Base-by-base conservation (phyloP, 2,888 invertebrate genomes). In the Drosophila silvestris region DNA sequence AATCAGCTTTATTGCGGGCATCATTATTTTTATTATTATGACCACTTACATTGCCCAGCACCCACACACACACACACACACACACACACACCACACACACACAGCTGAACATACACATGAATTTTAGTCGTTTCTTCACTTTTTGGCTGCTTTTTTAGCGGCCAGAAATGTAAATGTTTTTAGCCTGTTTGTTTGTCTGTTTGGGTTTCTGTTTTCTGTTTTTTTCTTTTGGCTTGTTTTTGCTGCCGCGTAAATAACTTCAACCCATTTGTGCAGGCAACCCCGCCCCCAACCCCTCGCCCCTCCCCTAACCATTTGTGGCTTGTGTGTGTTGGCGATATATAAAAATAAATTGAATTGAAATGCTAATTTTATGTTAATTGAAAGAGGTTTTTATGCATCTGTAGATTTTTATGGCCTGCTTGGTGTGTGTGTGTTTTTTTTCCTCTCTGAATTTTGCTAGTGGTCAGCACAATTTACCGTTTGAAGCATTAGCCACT, bases 11-110 rank as follows among this genome's bases (percentile, higher is more conserved):
- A 92, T 92, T 92, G 92, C 91, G 79, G 83, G 83, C 91, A 91
- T 92, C 92, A 91, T 92, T 92, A 92, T 91, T 92, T 92, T 92
- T 92, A 92, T 92, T 92, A 92, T 92, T 92, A 92, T 92, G 91
- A 81, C 90, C 88, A 89, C 91, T 90, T 88, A 88, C 90, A 87
- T 81, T 82, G 81, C 76, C 75, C 81, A 70, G 73, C 81, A 71
- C 81, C 74, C 89, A 79, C 82, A 59, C 75, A 44, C 35, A 33
- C 41, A 22, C 50, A 58, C 56, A 56, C 56, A 62, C 19, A 57
- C 52, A 41, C 47, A 60, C 62, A 47, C 56, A 65, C n/a, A 32
- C 7, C 51, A n/a, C 26, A 35, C 53, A 67, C 22, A 62, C 22
- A 37, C 6, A 54, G 35, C 60, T 26, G 41, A 67, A 66, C 64